Percentiles rank a stretch among this genome's conserved stretches.
These are phyloP conservation scores for Dorcus hopei DNA, from an alignment of 2,888 invertebrate genomes.

Conservation along the genomic window DNA sequence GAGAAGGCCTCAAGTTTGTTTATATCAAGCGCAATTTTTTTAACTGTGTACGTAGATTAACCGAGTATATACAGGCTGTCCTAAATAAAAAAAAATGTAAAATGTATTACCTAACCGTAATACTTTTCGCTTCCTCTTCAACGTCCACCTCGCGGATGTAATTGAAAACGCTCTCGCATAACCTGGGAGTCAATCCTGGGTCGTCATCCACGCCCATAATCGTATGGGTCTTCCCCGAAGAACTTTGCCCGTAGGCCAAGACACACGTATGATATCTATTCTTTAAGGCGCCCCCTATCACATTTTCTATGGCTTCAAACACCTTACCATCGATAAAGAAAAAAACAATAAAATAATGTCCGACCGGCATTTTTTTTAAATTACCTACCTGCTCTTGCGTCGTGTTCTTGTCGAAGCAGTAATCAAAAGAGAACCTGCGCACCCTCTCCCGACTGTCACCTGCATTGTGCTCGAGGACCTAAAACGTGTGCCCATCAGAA, in stretches of 20 bases:
- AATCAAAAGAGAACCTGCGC: slow-evolving; percentile 62
- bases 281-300: slow-evolving; percentile 62
- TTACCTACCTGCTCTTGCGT: slow-evolving; percentile 51
- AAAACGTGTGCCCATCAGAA: slow-evolving; percentile 3
- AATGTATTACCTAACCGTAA: slow-evolving; percentile 43
- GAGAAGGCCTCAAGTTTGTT: too few species aligned
- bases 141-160: slow-evolving; percentile 42
- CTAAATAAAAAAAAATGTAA: too few species aligned
- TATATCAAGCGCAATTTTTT: too few species aligned
- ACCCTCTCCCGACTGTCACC: slow-evolving; percentile 66
- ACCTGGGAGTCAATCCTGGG: slow-evolving; percentile 57
- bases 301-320: slow-evolving; percentile 53
- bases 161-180: slow-evolving; percentile 54
- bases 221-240: slow-evolving; percentile 74
- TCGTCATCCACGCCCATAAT: slow-evolving; percentile 66
- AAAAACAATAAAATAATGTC: background rate
- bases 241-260: slow-evolving; percentile 73
- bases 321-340: background rate
- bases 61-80: too few species aligned
- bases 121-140: slow-evolving; percentile 40
- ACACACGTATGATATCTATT: slow-evolving; percentile 67
- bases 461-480: slow-evolving; percentile 57
- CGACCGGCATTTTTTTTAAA: background rate
- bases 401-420: slow-evolving; percentile 60
- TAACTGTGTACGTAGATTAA: too few species aligned